Percentiles rank a stretch among this genome's conserved stretches.
Evolutionary conservation across 2,797 vertebrate genomes (phyloP).

Genomic region (Alfaro cultratus): DNA sequence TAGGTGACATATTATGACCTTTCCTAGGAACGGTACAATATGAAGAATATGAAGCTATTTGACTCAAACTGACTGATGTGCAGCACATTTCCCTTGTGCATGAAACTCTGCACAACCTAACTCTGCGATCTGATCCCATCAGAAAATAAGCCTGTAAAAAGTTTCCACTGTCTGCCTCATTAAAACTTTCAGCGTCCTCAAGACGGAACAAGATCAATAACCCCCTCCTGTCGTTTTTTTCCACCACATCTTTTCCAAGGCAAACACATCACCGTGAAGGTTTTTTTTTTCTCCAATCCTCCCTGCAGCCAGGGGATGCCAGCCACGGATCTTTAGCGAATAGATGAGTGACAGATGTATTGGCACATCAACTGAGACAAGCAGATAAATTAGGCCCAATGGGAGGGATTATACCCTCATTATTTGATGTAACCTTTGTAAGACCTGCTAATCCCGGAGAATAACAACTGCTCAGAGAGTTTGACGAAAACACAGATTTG

Average conservation of each 20-base stretch:
- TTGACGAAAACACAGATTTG: slow-evolving; percentile 16
- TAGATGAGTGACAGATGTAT: slow-evolving; percentile 32
- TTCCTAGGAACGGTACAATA: background rate
- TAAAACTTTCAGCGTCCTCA: slow-evolving; percentile 41
- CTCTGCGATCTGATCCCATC: slow-evolving; percentile 54
- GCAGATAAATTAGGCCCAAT: background rate
- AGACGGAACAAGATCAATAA: slow-evolving; percentile 59
- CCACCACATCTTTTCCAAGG: slow-evolving; percentile 25
- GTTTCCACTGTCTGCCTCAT: slow-evolving; percentile 60
- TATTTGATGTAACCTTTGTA: slow-evolving; percentile 16
- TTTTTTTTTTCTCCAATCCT: slow-evolving; percentile 32
- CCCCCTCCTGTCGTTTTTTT: slow-evolving; percentile 46
- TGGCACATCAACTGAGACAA: slow-evolving; percentile 26
- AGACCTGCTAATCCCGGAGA: slow-evolving; percentile 24
- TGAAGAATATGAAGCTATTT: slow-evolving; percentile 18
- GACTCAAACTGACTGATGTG: slow-evolving; percentile 27
- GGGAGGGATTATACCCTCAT: slow-evolving; percentile 5
- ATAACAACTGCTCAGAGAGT: slow-evolving; percentile 18
- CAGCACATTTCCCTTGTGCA: slow-evolving; percentile 22
- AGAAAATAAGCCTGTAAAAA: slow-evolving; percentile 50
- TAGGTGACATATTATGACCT: background rate
- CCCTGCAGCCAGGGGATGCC: slow-evolving; percentile 47
- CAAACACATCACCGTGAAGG: slow-evolving; percentile 60
- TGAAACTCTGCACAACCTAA: slow-evolving; percentile 48
- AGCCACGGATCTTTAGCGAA: slow-evolving; percentile 24